Evolutionary conservation across 2,113 vertebrate genomes (phyloP), one percentile per base, ranked within the genome.

Genomic region (Colaptes auratus): DNA sequence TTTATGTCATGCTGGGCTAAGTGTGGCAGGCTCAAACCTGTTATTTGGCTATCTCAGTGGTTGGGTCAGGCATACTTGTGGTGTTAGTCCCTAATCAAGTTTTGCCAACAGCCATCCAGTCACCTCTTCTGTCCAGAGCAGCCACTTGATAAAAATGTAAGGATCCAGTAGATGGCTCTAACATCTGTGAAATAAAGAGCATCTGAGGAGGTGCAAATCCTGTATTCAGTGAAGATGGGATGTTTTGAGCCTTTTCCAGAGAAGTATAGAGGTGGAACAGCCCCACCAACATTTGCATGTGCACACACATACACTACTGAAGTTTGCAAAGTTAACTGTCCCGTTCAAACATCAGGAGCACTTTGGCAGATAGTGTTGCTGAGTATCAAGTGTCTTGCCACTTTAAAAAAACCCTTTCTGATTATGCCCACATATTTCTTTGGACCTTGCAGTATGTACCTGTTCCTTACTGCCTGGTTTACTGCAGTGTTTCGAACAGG

Each of bases 121-220:
- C 10, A 14, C 33, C 28, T 23, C 3, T 15, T 46, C 28, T 36
- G 31, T 59, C 17, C 71, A 31, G n/a, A 28, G 33, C 60, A 75
- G 52, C 20, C 46, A 5, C 33, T 10, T 59, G 71, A 70, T n/a
- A 70, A 65, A 82, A 7, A 59, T 46, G 9, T 15, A 61, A 71
- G 39, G 46, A 58, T 50, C 92, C 92, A 83, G 90, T 85, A 94
- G 94, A 44, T 82, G 96, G 91, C 96, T 94, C 92, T 39, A 77
- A 89, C 59, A 88, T 36, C 91, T 87, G 59, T 2, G 17, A 23
- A 82, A 94, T 77, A 56, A 33, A 30, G 55, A 61, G n/a, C 10
- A 23, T 60, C 9, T 60, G 44, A n/a, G 46, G 7, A 55, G 15
- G 19, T 39, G 20, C 27, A 70, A 7, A 42, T 17, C 48, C 71